phyloP scores from a whole-genome alignment of 2,113 vertebrate genomes.

The Pandion haliaetus region DNA sequence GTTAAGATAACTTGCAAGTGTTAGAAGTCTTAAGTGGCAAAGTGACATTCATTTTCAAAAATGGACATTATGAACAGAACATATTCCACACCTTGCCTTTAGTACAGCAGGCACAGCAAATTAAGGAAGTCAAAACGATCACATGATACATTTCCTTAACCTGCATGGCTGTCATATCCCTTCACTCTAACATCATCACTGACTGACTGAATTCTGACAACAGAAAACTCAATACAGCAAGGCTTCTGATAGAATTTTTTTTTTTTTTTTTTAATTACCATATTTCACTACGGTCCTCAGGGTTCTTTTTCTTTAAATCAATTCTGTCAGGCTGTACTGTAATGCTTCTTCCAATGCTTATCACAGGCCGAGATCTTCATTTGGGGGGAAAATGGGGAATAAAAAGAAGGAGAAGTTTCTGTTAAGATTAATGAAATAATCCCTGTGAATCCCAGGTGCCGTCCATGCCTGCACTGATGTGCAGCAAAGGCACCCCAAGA shows the following conservation, averaged over 20 bases:
- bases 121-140: not conserved
- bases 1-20: not conserved
- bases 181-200: not conserved
- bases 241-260: not conserved
- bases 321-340: slow-evolving; percentile 79
- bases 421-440: not conserved
- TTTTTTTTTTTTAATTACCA: slow-evolving; percentile 73
- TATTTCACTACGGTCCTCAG: slow-evolving; percentile 76
- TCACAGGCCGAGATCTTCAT: slow-evolving; percentile 85
- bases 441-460: not conserved
- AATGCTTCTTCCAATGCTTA: slow-evolving; percentile 84
- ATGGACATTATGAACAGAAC: not conserved
- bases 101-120: not conserved
- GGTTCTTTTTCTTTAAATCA: slow-evolving; percentile 77
- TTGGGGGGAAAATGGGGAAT: not conserved
- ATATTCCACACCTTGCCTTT: not conserved
- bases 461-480: not conserved
- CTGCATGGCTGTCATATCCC: not conserved
- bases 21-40: not conserved
- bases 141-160: not conserved
- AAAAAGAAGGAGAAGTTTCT: not conserved
- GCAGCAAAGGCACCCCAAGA: not conserved
- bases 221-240: not conserved
- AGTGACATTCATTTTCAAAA: not conserved
- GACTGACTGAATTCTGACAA: not conserved